Base-by-base conservation (phyloP, 2,113 vertebrate species). In the Nesogale talazaci region DNA sequence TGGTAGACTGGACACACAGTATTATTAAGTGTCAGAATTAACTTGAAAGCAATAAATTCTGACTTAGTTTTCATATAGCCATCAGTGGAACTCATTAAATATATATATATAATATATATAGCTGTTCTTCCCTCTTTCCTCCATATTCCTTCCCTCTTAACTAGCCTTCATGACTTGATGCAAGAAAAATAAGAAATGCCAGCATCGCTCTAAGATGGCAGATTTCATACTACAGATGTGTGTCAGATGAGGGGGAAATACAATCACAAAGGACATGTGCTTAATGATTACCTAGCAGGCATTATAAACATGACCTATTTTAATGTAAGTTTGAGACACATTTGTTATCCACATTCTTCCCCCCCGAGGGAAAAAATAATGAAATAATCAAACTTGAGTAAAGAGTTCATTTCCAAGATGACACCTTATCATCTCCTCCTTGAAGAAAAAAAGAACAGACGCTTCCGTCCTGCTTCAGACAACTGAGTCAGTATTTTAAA, bases 401-500 rank as follows among this genome's bases (percentile, higher is more conserved):
- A 59, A 5, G 4, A 22, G 23, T 75, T 90, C 36, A 42, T 97
- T 70, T 90, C 87, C 70, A 46, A 76, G 3, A 63, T 46, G 1
- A 0, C 80, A 57, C 19, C 69, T 3, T 70, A 19, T 88, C 23
- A 78, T 25, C 36, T 23, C 20, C 74, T 72, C 29, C 46, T 3
- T 84, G 31, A 91, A 15, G 40, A 34, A 5, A 59, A 89, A 92
- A 85, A 36, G 0, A 69, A 88, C 93, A 89, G 22, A 74, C 95
- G 93, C 61, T 20, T 89, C 1, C 36, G 83, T 94, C 70, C 36
- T 86, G 63, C 94, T 90, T 94, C 95, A 96, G 77, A 65, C 92
- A 94, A 93, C 95, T 89, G 25, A 83, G 56, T 90, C 94, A 65
- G 88, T 94, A 52, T 94, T 94, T 93, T 76, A 95, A 95, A 96